Base-by-base conservation (phyloP, 2,113 vertebrate species). In the Crotalus helleri region DNA sequence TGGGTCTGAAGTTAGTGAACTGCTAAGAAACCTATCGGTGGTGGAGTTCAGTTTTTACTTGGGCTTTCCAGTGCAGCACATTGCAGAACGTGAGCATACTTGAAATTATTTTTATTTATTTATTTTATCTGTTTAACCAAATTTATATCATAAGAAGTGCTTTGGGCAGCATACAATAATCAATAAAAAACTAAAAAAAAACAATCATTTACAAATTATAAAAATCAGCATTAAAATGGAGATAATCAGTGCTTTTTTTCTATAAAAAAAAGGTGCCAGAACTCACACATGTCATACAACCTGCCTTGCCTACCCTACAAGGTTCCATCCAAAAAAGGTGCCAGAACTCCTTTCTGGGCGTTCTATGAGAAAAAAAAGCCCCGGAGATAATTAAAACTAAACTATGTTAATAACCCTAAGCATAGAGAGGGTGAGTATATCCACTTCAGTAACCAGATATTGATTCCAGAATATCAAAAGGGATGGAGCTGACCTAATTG, bases 31-130 rank as follows among this genome's bases (percentile, higher is more conserved):
- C 95, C 97, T 99, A 94, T 99, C 98, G 0, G 95, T 98, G 96
- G 99, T 99, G 95, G 99, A 99, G 94, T 99, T 99, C 98, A 99
- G 99, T 96, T 99, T 99, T 97, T 99, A 99, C 94, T 97, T 99
- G 97, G 99, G 99, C 46, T 99, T 98, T 94, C 99, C 99, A 0
- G 99, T 99, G n/a, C 98, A 98, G 92, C 99, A 99, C 96, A 98
- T 99, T 0, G 99, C 99, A 8, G 99, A 99, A 94, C 99, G 99
- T 99, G 97, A 99, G 99, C 99, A 92, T 33, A 12, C 57, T 33
- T n/a, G 13, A 54, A n/a, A 89, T 8, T 69, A 15, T 33, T 33
- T 69, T 69, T 69, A 64, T n/a, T 13, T 54, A 58, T 57, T 69
- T 69, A 81, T 81, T 74, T 19, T 81, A 39, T 81, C 15, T 39